Evolutionary conservation across 2,113 vertebrate genomes (phyloP).

Genomic region (Acanthochromis polyacanthus): DNA sequence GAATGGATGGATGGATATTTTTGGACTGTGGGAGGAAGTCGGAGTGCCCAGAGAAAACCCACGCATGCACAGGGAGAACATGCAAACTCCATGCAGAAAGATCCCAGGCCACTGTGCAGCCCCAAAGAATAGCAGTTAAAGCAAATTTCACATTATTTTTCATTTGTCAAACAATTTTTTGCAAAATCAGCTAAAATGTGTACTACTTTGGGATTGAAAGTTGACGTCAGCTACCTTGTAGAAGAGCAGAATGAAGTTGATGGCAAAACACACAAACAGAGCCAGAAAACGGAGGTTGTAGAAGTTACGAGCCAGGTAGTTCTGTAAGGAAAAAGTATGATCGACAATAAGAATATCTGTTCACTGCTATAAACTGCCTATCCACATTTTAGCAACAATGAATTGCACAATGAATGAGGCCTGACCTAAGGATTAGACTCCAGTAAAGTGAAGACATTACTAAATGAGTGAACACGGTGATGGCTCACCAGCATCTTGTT

Average conservation of each 20-base stretch:
- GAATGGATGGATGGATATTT: too few species aligned
- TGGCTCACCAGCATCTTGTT: conserved; percentile 91
- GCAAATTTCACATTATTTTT: too few species aligned
- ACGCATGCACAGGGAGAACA: too few species aligned
- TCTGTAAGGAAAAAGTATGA: conserved; percentile 81
- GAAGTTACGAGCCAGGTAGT: conserved; percentile 97
- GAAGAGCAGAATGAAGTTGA: conserved; percentile 99
- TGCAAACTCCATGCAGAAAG: too few species aligned
- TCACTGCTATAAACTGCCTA: neutral
- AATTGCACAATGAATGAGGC: neutral
- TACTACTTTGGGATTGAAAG: neutral
- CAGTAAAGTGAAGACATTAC: neutral
- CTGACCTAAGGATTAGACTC: neutral
- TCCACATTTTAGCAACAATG: neutral
- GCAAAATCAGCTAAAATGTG: neutral
- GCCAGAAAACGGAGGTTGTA: conserved; percentile 97
- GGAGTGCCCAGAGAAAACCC: too few species aligned
- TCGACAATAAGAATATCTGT: neutral
- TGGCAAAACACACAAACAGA: conserved; percentile 96
- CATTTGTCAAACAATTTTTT: too few species aligned
- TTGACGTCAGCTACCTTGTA: conserved; percentile 89
- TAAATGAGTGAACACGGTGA: neutral
- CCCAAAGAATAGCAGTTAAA: too few species aligned
- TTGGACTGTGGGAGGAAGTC: too few species aligned
- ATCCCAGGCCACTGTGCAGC: too few species aligned